phyloP scores from a whole-genome alignment of 2,113 vertebrate species.

The Micronycteris hirsuta region DNA sequence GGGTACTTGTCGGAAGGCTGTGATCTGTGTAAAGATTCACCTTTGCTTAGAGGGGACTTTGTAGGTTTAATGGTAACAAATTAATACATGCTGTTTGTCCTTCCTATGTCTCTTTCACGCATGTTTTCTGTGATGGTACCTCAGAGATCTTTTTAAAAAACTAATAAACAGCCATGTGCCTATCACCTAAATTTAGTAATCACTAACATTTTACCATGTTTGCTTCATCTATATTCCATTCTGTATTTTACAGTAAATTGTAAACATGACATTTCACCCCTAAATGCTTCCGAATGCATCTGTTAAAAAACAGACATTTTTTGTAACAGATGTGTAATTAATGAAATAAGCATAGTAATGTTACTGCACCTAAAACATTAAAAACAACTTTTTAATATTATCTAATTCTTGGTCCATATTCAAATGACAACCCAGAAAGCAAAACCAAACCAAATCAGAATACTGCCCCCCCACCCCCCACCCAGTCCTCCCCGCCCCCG shows the following conservation, averaged over 20 bases:
- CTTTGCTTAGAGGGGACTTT: background rate
- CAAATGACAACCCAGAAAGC: background rate
- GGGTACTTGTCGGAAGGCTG: background rate
- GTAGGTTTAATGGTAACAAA: background rate
- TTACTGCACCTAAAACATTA: background rate
- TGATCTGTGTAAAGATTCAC: background rate
- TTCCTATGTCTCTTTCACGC: background rate
- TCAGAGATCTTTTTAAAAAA: background rate
- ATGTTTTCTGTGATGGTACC: background rate
- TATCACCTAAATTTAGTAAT: background rate
- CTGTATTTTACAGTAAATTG: background rate
- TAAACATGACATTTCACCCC: background rate
- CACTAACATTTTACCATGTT: background rate
- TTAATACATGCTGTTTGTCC: background rate
- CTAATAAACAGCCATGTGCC: background rate
- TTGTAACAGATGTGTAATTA: background rate
- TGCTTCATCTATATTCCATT: background rate
- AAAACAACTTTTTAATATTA: background rate
- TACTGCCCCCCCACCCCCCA: too few relatives aligned
- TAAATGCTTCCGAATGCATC: background rate
- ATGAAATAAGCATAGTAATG: background rate
- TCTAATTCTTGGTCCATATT: background rate
- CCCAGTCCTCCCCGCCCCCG: fast-evolving
- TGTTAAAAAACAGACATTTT: background rate
- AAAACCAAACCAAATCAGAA: background rate